Evolutionary conservation across 2,888 invertebrate genomes (phyloP).

Genomic region (Eristalis intricaria): DNA sequence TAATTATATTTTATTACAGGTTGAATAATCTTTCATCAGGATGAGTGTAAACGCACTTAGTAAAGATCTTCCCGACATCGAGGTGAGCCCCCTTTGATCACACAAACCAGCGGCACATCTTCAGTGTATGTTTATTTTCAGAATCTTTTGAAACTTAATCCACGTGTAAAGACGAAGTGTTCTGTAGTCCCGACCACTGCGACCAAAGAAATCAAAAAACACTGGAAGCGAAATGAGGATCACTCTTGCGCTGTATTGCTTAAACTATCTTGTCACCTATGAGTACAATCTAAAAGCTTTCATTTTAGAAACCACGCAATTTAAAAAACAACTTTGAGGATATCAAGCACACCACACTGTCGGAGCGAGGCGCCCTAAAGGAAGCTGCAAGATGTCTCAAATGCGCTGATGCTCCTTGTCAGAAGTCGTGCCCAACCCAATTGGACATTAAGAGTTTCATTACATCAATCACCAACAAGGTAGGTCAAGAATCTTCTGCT

Average conservation of each 20-base stretch:
- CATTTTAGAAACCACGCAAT: slow-evolving; percentile 85
- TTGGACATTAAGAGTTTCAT: slow-evolving; percentile 98
- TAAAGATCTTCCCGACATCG: slow-evolving; percentile 86
- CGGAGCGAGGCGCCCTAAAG: slow-evolving; percentile 95
- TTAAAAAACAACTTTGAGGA: slow-evolving; percentile 96
- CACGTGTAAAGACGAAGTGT: slow-evolving; percentile 89
- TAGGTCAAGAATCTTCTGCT: not conserved
- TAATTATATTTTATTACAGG: not conserved
- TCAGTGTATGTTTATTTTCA: slow-evolving; percentile 81
- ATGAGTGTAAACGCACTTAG: not conserved
- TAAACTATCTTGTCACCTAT: not conserved
- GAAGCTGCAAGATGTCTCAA: slow-evolving; percentile 95
- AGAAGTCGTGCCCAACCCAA: slow-evolving; percentile 99
- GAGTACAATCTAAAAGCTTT: not conserved
- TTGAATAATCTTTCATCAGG: not conserved
- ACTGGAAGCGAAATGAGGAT: slow-evolving; percentile 97
- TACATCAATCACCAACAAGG: slow-evolving; percentile 97
- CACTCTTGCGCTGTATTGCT: slow-evolving; percentile 90
- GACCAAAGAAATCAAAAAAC: slow-evolving; percentile 93
- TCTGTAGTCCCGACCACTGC: slow-evolving; percentile 90
- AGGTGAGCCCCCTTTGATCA: slow-evolving; percentile 83
- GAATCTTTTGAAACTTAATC: slow-evolving; percentile 94
- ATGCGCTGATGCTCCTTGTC: slow-evolving; percentile 98
- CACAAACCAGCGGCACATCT: not conserved
- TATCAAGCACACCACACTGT: slow-evolving; percentile 97